phyloP scores from a whole-genome alignment of 2,888 invertebrate genomes.

The Hartigia nigra region DNA sequence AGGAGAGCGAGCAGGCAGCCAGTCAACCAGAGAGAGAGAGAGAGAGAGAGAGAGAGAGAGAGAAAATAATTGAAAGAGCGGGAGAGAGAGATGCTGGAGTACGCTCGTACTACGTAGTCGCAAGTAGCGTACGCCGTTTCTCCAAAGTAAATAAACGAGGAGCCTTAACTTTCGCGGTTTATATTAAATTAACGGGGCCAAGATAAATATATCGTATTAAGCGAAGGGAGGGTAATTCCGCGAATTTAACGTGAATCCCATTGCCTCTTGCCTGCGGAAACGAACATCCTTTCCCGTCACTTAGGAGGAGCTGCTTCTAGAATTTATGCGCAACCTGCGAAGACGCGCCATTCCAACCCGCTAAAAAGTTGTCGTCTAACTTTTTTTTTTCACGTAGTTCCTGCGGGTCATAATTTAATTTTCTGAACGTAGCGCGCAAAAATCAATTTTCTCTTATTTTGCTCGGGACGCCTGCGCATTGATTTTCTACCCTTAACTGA shows the following conservation, averaged over 20 bases:
- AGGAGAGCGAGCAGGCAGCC: background rate
- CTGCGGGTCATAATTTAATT: constrained; percentile 47
- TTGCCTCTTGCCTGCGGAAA: background rate
- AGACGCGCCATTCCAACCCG: background rate
- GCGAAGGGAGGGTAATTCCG: constrained; percentile 17
- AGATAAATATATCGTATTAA: constrained; percentile 20
- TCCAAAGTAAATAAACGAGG: background rate
- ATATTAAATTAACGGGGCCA: constrained; percentile 21
- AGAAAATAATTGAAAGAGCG: background rate
- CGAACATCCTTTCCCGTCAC: background rate
- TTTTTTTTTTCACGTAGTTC: constrained; percentile 1
- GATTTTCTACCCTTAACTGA: background rate
- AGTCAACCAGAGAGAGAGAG: background rate
- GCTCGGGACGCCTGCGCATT: constrained; percentile 38
- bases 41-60: constrained; percentile 13
- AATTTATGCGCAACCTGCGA: background rate
- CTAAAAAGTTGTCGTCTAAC: constrained; percentile 10
- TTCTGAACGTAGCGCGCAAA: constrained; percentile 40
- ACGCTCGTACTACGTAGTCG: background rate
- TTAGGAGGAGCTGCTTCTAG: background rate
- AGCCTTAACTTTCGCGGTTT: constrained; percentile 19
- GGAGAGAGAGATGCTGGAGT: background rate
- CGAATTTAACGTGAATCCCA: constrained; percentile 20
- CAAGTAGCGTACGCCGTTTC: background rate
- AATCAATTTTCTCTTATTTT: constrained; percentile 47